A percentile compares a stretch with the other conserved stretches of the same genome.
phyloP scores from a whole-genome alignment of 2,888 invertebrate species.

The Dolichomitus sp. region DNA sequence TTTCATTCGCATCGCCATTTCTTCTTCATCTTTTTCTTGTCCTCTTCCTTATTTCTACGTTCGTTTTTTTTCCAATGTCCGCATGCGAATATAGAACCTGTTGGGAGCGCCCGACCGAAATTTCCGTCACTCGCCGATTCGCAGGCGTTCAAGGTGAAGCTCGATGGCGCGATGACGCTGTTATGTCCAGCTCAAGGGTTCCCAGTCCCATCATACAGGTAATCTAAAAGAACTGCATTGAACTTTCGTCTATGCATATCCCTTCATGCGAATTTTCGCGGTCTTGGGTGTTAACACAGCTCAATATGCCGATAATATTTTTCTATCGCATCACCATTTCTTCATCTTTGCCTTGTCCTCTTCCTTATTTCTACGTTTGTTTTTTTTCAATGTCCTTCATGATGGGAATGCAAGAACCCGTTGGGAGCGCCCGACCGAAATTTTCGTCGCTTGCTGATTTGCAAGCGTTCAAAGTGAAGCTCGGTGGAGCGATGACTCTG shows the following conservation, averaged over 20 bases:
- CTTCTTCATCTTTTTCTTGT: conserved; percentile 9
- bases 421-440: too few relatives aligned
- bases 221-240: conserved; percentile 65
- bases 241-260: not conserved
- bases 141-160: too few relatives aligned
- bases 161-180: conserved; percentile 85
- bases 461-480: too few relatives aligned
- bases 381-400: not conserved
- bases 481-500: too few relatives aligned
- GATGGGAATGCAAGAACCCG: too few relatives aligned
- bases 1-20: conserved; percentile 38
- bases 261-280: not conserved
- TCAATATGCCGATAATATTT: not conserved
- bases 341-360: not conserved
- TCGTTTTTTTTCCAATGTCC: conserved; percentile 15
- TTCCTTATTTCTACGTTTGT: not conserved
- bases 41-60: not conserved
- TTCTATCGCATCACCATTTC: conserved; percentile 33
- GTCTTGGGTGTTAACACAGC: too few relatives aligned
- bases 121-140: conserved; percentile 88
- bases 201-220: conserved; percentile 87
- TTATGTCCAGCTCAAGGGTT: too few relatives aligned
- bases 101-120: conserved; percentile 89
- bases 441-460: too few relatives aligned
- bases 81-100: conserved; percentile 86